Evolutionary conservation across 2,888 invertebrate genomes (phyloP), one percentile per base, ranked within the genome.

Genomic region (Tiliacea aurago): DNA sequence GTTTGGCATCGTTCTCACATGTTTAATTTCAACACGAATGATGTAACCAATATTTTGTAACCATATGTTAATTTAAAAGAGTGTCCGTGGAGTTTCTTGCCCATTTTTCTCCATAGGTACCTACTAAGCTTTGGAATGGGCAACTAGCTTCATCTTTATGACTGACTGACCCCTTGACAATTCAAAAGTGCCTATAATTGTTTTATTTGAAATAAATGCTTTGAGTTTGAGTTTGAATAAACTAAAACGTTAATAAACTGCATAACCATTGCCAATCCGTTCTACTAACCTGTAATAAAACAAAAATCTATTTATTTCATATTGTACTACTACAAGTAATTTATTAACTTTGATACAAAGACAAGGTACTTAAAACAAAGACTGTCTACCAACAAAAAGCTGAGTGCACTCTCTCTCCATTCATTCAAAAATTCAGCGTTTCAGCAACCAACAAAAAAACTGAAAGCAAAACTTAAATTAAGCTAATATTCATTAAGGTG

Each of bases 401-500:
- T 56, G 10, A 70, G 13, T 58, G 13, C 63, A 51, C 51, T 64
- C 33, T 47, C 43, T 4, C 1, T 28, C 33, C n/a, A 28, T 73
- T 53, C 15, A 45, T 37, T 55, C 13, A 18, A 55, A 66, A 75
- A 55, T 56, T 53, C 43, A 69, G 4, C 20, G 70, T 51, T 56
- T 53, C 43, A 69, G 4, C 20, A 47, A 43, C 23, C 2, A 67
- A 56, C n/a, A 62, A 20, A 49, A 66, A 76, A 81, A 74, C 15
- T 53, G 18, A 53, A 55, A 43, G 23, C 33, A 62, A 62, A 77
- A 70, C 68, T 28, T 43, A 64, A 82, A 70, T 72, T 61, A 74
- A 73, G 49, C 59, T 58, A 78, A 56, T 73, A 64, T 75, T 86
- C 75, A 86, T 76, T 76, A 81, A 83, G 37, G 56, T 68, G 63